A percentile compares a stretch with the other conserved stretches of the same genome.
Conservation (phyloP, 1,140 invertebrate species). For the Littorina saxatilis region DNA sequence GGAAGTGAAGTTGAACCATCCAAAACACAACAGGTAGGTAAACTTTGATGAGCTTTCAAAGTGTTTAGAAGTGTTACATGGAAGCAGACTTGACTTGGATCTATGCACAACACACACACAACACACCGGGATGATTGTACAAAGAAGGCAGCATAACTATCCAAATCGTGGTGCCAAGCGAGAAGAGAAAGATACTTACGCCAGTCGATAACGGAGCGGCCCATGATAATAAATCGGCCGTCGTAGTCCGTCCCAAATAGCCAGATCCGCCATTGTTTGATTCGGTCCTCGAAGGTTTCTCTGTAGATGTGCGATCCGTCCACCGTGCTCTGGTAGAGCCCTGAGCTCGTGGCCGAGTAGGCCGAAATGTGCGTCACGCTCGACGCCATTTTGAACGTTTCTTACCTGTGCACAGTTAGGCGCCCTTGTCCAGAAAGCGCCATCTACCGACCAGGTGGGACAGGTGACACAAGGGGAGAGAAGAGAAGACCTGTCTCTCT, state of each 20-base stretch:
- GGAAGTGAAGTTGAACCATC: constrained; percentile 4
- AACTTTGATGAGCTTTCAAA: too few species aligned
- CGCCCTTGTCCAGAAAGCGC: not conserved
- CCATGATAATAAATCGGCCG: constrained; percentile 33
- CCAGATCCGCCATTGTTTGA: constrained; percentile 40
- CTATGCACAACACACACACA: too few species aligned
- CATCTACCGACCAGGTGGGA: not conserved
- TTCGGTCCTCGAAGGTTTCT: constrained; percentile 42
- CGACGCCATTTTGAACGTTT: constrained; percentile 38
- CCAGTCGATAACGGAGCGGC: constrained; percentile 36
- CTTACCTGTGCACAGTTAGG: constrained; percentile 1
- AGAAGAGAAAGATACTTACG: constrained; percentile 12
- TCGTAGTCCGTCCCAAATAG: constrained; percentile 36
- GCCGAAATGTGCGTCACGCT: constrained; percentile 37
- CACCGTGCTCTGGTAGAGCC: constrained; percentile 38
- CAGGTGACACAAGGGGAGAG: not conserved
- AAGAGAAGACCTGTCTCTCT: not conserved
- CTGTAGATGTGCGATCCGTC: constrained; percentile 34
- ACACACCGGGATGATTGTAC: too few species aligned
- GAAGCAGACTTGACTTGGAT: too few species aligned
- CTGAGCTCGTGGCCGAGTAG: constrained; percentile 39
- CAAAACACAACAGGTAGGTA: too few species aligned
- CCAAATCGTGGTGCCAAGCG: too few species aligned
- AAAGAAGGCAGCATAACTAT: too few species aligned
- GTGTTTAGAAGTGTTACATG: too few species aligned